Percentiles rank a stretch among this genome's conserved stretches.
Evolutionary conservation across 2,888 invertebrate species (phyloP).

Genomic region (Toxonevra muliebris): DNA sequence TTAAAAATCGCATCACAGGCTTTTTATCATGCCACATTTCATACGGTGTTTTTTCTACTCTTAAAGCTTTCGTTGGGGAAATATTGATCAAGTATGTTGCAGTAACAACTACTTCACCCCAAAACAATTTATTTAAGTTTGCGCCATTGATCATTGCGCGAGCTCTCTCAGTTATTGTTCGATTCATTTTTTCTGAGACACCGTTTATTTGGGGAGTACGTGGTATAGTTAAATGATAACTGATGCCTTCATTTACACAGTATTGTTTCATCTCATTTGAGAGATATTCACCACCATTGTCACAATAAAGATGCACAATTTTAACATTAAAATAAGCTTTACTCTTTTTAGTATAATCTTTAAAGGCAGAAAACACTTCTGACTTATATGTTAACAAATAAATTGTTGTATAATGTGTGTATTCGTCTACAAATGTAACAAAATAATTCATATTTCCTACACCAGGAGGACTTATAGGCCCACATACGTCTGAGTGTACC

Average conservation of each 20-base stretch:
- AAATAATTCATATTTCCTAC: constrained; percentile 53
- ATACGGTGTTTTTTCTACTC: neutral
- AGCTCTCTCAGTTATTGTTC: constrained; percentile 58
- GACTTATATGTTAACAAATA: constrained; percentile 50
- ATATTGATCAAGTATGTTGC: constrained; percentile 58
- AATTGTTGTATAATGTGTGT: constrained; percentile 50
- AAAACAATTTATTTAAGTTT: constrained; percentile 52
- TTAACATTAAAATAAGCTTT: constrained; percentile 48
- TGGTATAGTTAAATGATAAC: constrained; percentile 58
- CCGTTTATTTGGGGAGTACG: constrained; percentile 60
- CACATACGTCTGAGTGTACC: constrained; percentile 54
- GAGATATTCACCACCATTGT: constrained; percentile 54
- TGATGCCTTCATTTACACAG: constrained; percentile 50
- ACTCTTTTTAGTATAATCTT: constrained; percentile 29
- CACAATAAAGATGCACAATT: constrained; percentile 49
- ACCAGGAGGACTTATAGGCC: constrained; percentile 52
- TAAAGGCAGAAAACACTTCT: constrained; percentile 44
- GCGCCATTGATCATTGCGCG: constrained; percentile 52
- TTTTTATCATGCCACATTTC: no score
- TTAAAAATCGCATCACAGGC: no score
- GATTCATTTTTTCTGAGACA: constrained; percentile 50
- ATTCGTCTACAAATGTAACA: constrained; percentile 55
- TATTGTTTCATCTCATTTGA: constrained; percentile 50
- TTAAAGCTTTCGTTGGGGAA: constrained; percentile 43
- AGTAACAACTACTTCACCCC: constrained; percentile 54